These are phyloP conservation scores for Dascyllus trimaculatus DNA, from an alignment of 2,113 vertebrate genomes.

Conservation along the genomic window DNA sequence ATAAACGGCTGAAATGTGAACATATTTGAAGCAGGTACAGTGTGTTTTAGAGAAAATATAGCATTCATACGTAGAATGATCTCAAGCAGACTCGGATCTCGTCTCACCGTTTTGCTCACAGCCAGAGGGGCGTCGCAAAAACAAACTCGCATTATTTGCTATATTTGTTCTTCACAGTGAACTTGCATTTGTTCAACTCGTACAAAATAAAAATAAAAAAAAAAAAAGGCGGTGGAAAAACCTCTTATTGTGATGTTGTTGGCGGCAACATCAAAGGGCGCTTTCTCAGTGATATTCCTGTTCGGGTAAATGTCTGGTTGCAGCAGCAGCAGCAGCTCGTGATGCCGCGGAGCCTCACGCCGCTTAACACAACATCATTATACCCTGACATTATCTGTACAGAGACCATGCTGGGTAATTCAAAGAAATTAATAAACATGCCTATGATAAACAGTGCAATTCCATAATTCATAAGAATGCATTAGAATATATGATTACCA, in stretches of 20 bases:
- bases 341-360: conserved; percentile 9
- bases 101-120: conserved; percentile 1
- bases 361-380: conserved; percentile 27
- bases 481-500: neutral
- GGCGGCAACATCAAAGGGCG: conserved; percentile 18
- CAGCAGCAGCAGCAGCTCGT: conserved; percentile 1
- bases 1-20: conserved; percentile 1
- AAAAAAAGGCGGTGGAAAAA: neutral
- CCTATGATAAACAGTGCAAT: neutral
- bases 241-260: neutral
- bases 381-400: conserved; percentile 6
- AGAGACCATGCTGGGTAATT: neutral
- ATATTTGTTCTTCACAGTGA: neutral
- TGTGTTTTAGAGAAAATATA: too few relatives aligned
- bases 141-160: neutral
- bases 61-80: conserved; percentile 8
- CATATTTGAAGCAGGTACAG: too few relatives aligned
- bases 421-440: conserved; percentile 12
- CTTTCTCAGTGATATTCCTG: neutral
- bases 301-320: conserved; percentile 22
- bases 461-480: neutral
- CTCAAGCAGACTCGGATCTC: neutral
- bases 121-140: neutral
- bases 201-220: too few relatives aligned
- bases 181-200: neutral